Evolutionary conservation across 2,797 vertebrate species (phyloP), one percentile per base, ranked within the genome.

Genomic region (Enoplosus armatus): DNA sequence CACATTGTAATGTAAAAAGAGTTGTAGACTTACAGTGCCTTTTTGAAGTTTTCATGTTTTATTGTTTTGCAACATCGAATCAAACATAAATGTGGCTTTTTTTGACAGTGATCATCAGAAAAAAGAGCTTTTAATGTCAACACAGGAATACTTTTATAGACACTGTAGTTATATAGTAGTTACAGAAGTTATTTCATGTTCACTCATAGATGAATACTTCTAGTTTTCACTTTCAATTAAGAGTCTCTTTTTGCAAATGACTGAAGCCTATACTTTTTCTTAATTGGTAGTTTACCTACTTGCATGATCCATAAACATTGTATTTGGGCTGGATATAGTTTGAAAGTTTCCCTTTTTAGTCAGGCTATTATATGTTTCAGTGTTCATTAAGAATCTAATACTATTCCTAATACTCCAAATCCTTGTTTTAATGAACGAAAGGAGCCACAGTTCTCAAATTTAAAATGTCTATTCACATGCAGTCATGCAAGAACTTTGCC

Each of bases 1-100:
- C 15, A 22, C 5, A 53, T 27, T 47, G 18, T 39, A 27, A 31
- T 29, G 4, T 47, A 6, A 37, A 43, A 14, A 2, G 10, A 45
- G 5, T 22, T 22, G 7, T 3, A 51, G 35, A 16, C 15, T 14
- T 7, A 0, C 2, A n/a, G 11, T 4, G 0, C 1, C n/a, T 0
- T 3, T 26, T 33, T 22, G 12, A 54, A 20, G 29, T 29, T 37
- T 48, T 56, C 1, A 45, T 59, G 22, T 18, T 67, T 59, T 47
- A 7, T 27, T 65, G 10, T 35, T 27, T 56, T 33, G 2, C 18
- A 20, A 29, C 4, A 24, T 47, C 60, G 10, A 63, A 33, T 31
- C 15, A 70, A 47, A 33, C 11, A 45, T 55, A 9, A 10, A 43
- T 56, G 51, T 8, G 3, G 11, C 16, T 76, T 45, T 45, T 39